phyloP scores from a whole-genome alignment of 2,113 vertebrate species.

The Isichthys henryi region DNA sequence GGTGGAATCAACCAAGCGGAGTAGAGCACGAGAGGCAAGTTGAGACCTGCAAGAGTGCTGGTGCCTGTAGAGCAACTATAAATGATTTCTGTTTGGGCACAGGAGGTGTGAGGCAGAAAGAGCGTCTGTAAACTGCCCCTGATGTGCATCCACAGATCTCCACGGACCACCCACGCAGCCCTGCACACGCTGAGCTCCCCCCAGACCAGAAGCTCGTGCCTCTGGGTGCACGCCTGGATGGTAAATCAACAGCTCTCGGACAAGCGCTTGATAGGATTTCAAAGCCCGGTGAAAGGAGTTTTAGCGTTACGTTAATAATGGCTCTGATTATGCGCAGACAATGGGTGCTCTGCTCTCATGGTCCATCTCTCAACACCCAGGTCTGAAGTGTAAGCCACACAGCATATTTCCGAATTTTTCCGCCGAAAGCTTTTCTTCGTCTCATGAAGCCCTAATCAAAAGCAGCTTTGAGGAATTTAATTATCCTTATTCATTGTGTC shows the following conservation, averaged over 20 bases:
- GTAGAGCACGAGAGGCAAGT: constrained; percentile 30
- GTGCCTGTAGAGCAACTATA: constrained; percentile 31
- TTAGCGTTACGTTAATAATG: constrained; percentile 1
- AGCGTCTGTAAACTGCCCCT: constrained; percentile 28
- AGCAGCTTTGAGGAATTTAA: constrained; percentile 22
- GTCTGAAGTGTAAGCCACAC: not conserved
- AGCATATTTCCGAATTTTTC: not conserved
- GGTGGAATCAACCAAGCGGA: constrained; percentile 53
- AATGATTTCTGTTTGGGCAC: constrained; percentile 35
- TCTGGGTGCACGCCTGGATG: not conserved
- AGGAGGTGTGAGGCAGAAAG: constrained; percentile 23
- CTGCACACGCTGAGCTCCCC: not conserved
- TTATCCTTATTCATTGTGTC: constrained; percentile 14
- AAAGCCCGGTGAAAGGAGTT: not conserved
- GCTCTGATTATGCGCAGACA: not conserved
- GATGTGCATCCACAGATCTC: not conserved
- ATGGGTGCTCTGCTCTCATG: not conserved
- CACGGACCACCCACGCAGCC: not conserved
- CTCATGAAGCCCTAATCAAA: constrained; percentile 17
- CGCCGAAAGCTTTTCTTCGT: not conserved
- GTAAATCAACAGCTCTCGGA: not conserved
- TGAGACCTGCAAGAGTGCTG: constrained; percentile 27
- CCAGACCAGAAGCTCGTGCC: constrained; percentile 24
- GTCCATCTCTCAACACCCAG: not conserved
- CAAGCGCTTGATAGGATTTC: not conserved